Percentiles rank a stretch among this genome's conserved stretches.
These are phyloP conservation scores for Trachops cirrhosus DNA, from an alignment of 2,797 vertebrate genomes.

Conservation along the genomic window DNA sequence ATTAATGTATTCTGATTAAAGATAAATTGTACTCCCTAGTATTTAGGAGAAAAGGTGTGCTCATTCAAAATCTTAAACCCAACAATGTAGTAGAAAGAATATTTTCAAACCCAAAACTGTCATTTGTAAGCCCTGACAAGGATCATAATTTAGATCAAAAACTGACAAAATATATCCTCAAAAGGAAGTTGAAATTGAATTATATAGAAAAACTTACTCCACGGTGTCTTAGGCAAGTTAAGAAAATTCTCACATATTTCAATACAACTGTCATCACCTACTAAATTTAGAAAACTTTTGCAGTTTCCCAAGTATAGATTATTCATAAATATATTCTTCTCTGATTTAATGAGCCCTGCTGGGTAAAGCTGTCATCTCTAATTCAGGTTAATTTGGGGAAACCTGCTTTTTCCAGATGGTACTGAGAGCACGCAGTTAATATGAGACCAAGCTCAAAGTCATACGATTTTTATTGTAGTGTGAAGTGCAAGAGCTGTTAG, in stretches of 20 bases:
- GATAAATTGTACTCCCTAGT: not conserved
- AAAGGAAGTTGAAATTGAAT: conserved; percentile 40
- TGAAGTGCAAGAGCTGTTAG: not conserved
- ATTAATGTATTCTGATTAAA: not conserved
- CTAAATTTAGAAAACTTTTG: conserved; percentile 60
- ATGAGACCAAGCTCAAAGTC: not conserved
- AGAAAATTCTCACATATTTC: conserved; percentile 51
- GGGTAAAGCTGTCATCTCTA: conserved; percentile 46
- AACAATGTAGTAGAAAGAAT: not conserved
- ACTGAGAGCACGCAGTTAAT: not conserved
- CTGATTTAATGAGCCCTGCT: conserved; percentile 37
- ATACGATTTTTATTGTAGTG: not conserved
- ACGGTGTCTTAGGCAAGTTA: conserved; percentile 3
- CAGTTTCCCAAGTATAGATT: conserved; percentile 55
- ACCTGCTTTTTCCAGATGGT: conserved; percentile 29
- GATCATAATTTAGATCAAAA: conserved; percentile 53
- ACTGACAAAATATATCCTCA: conserved; percentile 47
- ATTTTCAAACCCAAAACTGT: conserved; percentile 33
- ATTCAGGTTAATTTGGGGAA: conserved; percentile 46
- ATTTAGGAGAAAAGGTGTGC: not conserved
- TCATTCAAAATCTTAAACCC: conserved; percentile 22
- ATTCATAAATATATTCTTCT: conserved; percentile 39
- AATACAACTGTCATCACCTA: conserved; percentile 36
- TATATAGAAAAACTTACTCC: not conserved
- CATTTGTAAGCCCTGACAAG: conserved; percentile 34